Conservation (phyloP, 2,888 invertebrate species). For the Cheilosia grossa region DNA sequence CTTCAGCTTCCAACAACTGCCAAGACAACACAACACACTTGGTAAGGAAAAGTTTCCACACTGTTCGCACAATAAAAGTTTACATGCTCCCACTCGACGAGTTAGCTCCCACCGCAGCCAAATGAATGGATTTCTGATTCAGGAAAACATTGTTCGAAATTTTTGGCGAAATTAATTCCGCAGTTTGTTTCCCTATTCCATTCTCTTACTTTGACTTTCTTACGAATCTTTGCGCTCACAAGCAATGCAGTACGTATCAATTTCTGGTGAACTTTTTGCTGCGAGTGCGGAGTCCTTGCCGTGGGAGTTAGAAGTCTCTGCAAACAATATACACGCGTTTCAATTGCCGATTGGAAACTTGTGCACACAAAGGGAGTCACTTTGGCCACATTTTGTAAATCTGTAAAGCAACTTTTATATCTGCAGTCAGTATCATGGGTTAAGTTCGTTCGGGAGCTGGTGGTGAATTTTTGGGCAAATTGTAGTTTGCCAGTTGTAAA, state of each 20-base stretch:
- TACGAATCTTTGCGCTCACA: conserved; percentile 28
- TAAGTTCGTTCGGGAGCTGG: not conserved
- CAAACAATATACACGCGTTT: conserved; percentile 34
- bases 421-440: conserved; percentile 11
- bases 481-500: conserved; percentile 31
- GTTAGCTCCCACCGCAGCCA: not conserved
- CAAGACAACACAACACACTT: conserved; percentile 13
- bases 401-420: conserved; percentile 12
- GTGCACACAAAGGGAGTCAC: conserved; percentile 24
- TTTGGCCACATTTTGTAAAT: conserved; percentile 29
- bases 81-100: not conserved
- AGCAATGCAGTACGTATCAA: conserved; percentile 51
- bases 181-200: conserved; percentile 13
- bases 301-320: not conserved
- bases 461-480: conserved; percentile 39
- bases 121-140: conserved; percentile 39
- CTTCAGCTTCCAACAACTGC: conserved; percentile 35
- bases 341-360: conserved; percentile 42
- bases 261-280: conserved; percentile 36
- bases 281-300: conserved; percentile 22
- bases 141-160: conserved; percentile 45
- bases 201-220: conserved; percentile 21
- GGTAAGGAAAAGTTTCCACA: conserved; percentile 24
- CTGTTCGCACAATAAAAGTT: not conserved
- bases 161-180: conserved; percentile 34